phyloP scores from a whole-genome alignment of 2,113 vertebrate species.

The Empidonax traillii region DNA sequence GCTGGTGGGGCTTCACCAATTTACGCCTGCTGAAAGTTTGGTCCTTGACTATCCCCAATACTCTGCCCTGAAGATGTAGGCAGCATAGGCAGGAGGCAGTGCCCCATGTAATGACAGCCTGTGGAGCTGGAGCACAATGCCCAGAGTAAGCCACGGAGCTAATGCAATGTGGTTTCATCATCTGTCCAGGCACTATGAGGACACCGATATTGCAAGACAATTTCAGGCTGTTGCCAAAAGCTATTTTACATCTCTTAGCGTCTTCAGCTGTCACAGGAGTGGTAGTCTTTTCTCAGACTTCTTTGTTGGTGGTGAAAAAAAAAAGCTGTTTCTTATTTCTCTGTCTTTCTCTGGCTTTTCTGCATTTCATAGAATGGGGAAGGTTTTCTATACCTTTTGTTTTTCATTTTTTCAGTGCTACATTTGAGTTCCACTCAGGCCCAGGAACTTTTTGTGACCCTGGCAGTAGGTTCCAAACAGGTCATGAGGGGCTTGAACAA shows the following conservation, averaged over 20 bases:
- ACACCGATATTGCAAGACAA: neutral
- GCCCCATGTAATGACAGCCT: neutral
- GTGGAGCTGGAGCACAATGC: neutral
- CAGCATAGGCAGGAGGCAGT: neutral
- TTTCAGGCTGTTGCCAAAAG: neutral
- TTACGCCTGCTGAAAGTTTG: neutral
- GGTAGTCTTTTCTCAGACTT: neutral
- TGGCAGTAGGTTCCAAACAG: neutral
- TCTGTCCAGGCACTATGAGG: neutral
- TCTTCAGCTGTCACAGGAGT: neutral
- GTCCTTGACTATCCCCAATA: rapidly evolving
- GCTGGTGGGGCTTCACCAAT: neutral
- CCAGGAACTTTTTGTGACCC: neutral
- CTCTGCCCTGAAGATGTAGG: neutral
- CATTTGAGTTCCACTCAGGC: neutral
- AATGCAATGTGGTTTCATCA: neutral
- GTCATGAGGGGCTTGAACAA: neutral
- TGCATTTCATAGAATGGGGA: neutral
- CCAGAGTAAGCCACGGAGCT: rapidly evolving
- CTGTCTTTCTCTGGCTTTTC: neutral
- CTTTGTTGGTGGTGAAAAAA: neutral
- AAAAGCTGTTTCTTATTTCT: neutral
- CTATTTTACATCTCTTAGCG: neutral
- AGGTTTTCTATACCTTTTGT: neutral
- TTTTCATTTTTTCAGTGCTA: neutral